Base-by-base conservation (phyloP, 2,888 invertebrate species). In the Drosophila limbata region DNA sequence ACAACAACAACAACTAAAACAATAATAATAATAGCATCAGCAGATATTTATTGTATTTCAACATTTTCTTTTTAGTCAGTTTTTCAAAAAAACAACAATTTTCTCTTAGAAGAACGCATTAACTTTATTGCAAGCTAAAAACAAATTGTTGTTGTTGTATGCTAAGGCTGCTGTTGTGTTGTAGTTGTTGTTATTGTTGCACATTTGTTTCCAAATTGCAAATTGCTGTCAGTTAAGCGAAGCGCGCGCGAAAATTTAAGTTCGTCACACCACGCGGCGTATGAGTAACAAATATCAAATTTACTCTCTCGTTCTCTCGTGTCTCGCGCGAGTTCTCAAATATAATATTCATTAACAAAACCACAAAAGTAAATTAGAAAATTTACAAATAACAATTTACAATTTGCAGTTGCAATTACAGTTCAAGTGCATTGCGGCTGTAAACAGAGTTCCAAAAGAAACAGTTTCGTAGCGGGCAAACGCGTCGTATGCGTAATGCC, bases 221-320 rank as follows among this genome's bases (percentile, higher is more conserved):
- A 67, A 81, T 87, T 68, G 81, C 73, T 69, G 75, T 69, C 66
- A 78, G 69, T 76, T 81, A 60, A 69, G 67, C 53, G 48, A 73
- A 79, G 56, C 65, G 79, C 85, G 83, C 82, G 80, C 69, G 53
- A 63, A 77, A 77, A 53, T 66, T 48, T 57, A 52, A 11, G 42
- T 50, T 67, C 37, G 56, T 50, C 51, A 35, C 51, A 72, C 66
- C 70, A 87, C 77, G 72, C 75, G 83, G 88, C 81, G 88, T 83
- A 84, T 83, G 73, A 71, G 80, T 72, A 76, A 78, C 69, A 69
- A 67, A 66, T 62, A 35, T 45, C 44, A 73, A 65, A 60, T 73
- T 21, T 44, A 61, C 60, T 64, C 42, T 37, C 10, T 21, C 45
- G 11, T 37, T 37, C 57, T 21, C 6, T 42, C 15, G 44, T 15